Percentiles rank a stretch among this genome's conserved stretches.
Evolutionary conservation across 2,888 invertebrate species (phyloP).

Genomic region (Helobdella robusta): DNA sequence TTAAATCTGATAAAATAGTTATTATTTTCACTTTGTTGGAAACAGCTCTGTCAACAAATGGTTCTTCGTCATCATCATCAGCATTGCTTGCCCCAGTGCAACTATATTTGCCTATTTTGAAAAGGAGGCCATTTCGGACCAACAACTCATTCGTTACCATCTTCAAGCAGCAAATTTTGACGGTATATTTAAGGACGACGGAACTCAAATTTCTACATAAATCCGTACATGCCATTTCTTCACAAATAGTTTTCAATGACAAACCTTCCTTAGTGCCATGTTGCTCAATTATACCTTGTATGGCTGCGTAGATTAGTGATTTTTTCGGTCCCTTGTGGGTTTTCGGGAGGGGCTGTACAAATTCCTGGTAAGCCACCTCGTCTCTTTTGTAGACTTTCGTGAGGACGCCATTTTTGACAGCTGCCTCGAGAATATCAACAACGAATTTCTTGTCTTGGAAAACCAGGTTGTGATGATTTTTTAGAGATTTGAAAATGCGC

Average conservation of each 20-base stretch:
- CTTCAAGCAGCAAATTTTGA: slow-evolving; percentile 21
- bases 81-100: slow-evolving; percentile 17
- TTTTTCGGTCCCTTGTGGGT: slow-evolving; percentile 17
- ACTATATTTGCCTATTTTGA: slow-evolving; percentile 17
- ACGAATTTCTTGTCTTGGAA: neutral
- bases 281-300: slow-evolving; percentile 15
- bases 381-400: slow-evolving; percentile 24
- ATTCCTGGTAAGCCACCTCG: slow-evolving; percentile 23
- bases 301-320: slow-evolving; percentile 18
- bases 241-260: slow-evolving; percentile 23
- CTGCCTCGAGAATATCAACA: slow-evolving; percentile 14
- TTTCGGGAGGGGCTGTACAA: slow-evolving; percentile 22
- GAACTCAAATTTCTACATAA: slow-evolving; percentile 18
- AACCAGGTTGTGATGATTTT: slow-evolving; percentile 20
- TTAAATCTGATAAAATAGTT: neutral
- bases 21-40: neutral
- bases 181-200: slow-evolving; percentile 22
- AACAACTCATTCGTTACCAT: slow-evolving; percentile 22
- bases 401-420: slow-evolving; percentile 22
- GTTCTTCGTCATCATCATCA: slow-evolving; percentile 10
- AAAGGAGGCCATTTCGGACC: slow-evolving; percentile 12
- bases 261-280: slow-evolving; percentile 1
- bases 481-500: slow-evolving; percentile 48
- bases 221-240: slow-evolving; percentile 10
- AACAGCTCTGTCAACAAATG: slow-evolving; percentile 18